A percentile compares a stretch with the other conserved stretches of the same genome.
Conservation (phyloP, 2,888 invertebrate genomes). For the Lasioglossum lativentre region DNA sequence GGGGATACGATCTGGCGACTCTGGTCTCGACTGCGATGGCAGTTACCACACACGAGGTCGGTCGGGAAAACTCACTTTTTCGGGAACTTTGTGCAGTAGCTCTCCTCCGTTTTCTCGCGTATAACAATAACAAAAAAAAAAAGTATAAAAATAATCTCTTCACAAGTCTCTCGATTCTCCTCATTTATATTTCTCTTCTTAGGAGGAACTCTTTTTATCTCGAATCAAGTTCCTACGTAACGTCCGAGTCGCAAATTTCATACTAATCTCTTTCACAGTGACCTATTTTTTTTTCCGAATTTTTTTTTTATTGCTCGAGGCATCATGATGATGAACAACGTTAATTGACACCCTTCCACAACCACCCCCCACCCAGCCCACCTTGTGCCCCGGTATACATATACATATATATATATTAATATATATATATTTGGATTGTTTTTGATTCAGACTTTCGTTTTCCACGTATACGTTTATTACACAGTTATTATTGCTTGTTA, state of each 20-base stretch:
- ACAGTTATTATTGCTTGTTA: slow-evolving; percentile 76
- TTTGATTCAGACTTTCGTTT: slow-evolving; percentile 63
- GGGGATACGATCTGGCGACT: too few relatives aligned
- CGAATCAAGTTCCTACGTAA: not conserved
- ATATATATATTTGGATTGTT: slow-evolving; percentile 54
- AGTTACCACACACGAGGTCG: slow-evolving; percentile 71
- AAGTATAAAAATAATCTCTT: not conserved
- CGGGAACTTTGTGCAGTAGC: slow-evolving; percentile 71
- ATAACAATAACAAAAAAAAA: not conserved
- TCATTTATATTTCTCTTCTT: too few relatives aligned
- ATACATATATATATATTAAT: not conserved
- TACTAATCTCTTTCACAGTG: not conserved
- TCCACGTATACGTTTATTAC: slow-evolving; percentile 66
- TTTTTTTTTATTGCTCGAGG: slow-evolving; percentile 13
- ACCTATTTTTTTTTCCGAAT: not conserved
- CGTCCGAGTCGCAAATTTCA: not conserved
- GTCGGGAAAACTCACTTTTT: slow-evolving; percentile 69
- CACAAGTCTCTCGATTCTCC: slow-evolving; percentile 34
- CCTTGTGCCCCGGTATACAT: slow-evolving; percentile 39
- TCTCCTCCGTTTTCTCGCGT: slow-evolving; percentile 5
- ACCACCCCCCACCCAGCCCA: slow-evolving; percentile 31
- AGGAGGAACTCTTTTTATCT: too few relatives aligned
- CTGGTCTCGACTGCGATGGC: slow-evolving; percentile 78
- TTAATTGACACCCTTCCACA: slow-evolving; percentile 17
- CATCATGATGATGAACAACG: slow-evolving; percentile 28